Base-by-base conservation (phyloP, 2,113 vertebrate species). In the Nymphicus hollandicus region DNA sequence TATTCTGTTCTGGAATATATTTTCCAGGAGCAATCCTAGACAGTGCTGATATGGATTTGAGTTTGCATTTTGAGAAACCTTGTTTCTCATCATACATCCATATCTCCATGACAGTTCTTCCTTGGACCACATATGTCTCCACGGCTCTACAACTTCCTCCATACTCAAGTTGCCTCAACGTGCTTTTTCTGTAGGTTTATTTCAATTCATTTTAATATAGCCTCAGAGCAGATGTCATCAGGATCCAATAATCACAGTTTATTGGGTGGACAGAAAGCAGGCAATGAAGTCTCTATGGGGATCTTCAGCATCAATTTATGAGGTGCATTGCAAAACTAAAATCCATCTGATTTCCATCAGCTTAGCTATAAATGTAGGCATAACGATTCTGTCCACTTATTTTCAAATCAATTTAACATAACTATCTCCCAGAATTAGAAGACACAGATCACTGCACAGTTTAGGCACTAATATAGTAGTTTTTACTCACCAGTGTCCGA, bases 351-450 rank as follows among this genome's bases (percentile, higher is more conserved):
- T 96, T 96, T 95, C 88, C 92, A 93, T 96, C 92, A 96, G 72
- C 47, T 88, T 84, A 79, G 88, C 76, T 52, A 86, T 97, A 93
- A 96, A 92, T 84, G 88, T 60, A 72, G 52, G 66, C 82, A 88
- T 95, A 95, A 95, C 74, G 88, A 93, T 92, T 91, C 90, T 78
- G 80, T 96, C 95, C 88, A 94, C 71, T 97, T 95, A 96, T 95
- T 96, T 94, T 95, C 90, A 88, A 92, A 97, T 97, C 93, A 95
- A 92, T 95, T 93, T 94, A 93, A 78, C 86, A 76, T 90, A 95
- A 93, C 86, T 90, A 92, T 86, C 72, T 96, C 82, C 60, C 35
- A 86, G 82, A 96, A 96, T 96, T 81, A 96, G 95, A 65, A 95
- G 86, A 88, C 43, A 88, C 90, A 92, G 93, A 95, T 96, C 93